Evolutionary conservation across 2,113 vertebrate species (phyloP).

Genomic region (Pomatorhinus ruficollis): DNA sequence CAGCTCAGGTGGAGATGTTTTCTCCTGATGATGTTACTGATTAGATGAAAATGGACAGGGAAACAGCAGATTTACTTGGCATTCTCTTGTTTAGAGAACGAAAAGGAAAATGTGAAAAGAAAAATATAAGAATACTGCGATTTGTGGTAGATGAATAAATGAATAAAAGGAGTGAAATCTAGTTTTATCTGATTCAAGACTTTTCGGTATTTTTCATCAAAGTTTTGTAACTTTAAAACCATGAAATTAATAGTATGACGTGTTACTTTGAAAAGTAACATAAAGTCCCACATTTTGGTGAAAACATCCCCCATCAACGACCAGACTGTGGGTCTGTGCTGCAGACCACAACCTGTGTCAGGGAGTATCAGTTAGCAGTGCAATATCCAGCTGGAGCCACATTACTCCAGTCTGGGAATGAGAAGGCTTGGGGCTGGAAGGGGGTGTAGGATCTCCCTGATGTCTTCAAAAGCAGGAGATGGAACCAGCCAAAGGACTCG

Average conservation of each 20-base stretch:
- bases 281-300: not conserved
- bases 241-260: not conserved
- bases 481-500: not conserved
- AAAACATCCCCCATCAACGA: not conserved
- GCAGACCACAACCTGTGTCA: not conserved
- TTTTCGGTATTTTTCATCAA: not conserved
- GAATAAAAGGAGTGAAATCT: not conserved
- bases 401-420: not conserved
- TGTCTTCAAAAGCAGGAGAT: not conserved
- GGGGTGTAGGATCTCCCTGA: rapidly evolving
- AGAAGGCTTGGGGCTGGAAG: not conserved
- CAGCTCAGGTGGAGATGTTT: not conserved
- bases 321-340: not conserved
- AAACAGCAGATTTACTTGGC: not conserved
- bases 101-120: not conserved
- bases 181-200: not conserved
- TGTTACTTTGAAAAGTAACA: rapidly evolving
- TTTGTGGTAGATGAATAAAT: not conserved
- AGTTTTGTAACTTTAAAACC: not conserved
- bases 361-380: not conserved
- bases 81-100: not conserved
- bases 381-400: not conserved
- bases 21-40: not conserved
- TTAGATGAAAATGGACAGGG: not conserved
- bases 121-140: not conserved